Base-by-base conservation (phyloP, 2,113 vertebrate genomes). In the Dendropsophus ebraccatus region DNA sequence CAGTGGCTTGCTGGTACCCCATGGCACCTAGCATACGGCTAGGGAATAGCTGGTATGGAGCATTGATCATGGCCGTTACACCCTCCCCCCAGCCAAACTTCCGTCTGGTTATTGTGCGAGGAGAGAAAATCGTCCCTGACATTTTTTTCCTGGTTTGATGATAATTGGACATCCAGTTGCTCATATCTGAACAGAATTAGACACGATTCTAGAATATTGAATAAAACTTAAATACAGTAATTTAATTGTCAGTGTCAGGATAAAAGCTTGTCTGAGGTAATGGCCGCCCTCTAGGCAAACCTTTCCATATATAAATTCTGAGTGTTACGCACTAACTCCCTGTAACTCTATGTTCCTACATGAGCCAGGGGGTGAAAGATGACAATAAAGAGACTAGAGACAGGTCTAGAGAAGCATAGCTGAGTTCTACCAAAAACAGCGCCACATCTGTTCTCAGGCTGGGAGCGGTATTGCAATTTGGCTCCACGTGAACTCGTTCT, bases 171-270 rank as follows among this genome's bases (percentile, higher is more conserved):
- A 37, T 37, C 41, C 19, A 21, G 16, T 10, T 41, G 67, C 67
- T 37, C 0, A 41, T 35, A 69, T 35, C 65, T 69, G 65, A 69
- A 21, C 65, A 21, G 65, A 35, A 69, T 69, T 69, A 69, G 65
- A 69, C 30, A 69, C 32, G 65, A 69, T 67, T 32, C 4, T 17
- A 35, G 32, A 69, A 69, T 70, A 37, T 41, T 70, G 67, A 70
- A 69, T 69, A 35, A 69, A 70, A 21, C 16, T 70, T 70, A 70
- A 70, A 41, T 70, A 41, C 67, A 23, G 67, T 41, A 70, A 70
- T 70, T 70, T 70, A 70, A 70, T 70, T 70, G 67, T 70, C 67
- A 70, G 67, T 11, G 32, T 16, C 32, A 70, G 9, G 19, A 70
- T 70, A 70, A 70, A 70, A 70, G 67, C 67, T 21, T 12, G 35